Conservation (phyloP, 2,113 vertebrate genomes). For the Eonycteris spelaea region DNA sequence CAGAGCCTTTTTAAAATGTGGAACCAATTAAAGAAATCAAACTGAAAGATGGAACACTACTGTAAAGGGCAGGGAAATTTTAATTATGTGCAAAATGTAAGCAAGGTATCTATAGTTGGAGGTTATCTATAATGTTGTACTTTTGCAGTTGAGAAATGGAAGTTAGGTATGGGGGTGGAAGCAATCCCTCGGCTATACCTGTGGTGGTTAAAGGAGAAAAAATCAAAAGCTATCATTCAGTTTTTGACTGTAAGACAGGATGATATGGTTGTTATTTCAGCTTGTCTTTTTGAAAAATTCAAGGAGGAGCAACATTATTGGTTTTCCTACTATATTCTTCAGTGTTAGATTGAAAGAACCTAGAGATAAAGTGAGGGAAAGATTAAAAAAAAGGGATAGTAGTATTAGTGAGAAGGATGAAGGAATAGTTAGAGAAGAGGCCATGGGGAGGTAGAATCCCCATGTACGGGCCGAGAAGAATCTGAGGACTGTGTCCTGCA, state of each 20-base stretch:
- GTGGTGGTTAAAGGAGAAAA: neutral
- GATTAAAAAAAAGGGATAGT: neutral
- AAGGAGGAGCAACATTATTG: neutral
- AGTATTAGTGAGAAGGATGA: neutral
- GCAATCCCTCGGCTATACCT: neutral
- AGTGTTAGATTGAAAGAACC: neutral
- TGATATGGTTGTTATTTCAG: neutral
- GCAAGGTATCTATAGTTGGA: conserved; percentile 48
- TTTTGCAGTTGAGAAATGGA: neutral
- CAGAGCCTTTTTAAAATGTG: conserved; percentile 64
- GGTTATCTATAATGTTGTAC: neutral
- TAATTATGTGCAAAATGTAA: conserved; percentile 57
- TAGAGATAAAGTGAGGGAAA: neutral
- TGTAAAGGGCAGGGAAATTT: conserved; percentile 49
- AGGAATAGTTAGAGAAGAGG: neutral
- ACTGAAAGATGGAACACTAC: conserved; percentile 25
- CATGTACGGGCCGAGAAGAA: neutral
- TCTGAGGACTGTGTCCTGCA: neutral
- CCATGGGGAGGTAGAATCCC: neutral
- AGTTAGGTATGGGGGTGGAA: neutral
- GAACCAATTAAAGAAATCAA: conserved; percentile 54
- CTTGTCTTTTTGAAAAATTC: neutral
- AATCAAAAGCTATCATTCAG: neutral
- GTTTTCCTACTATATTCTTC: neutral
- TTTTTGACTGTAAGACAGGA: neutral